Conservation (phyloP, 2,113 vertebrate species). For the pig (Sus scrofa) region T2T-Sscrofa CM000812.6:257105001-257105500, state of each 20-base stretch:
- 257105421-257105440: not conserved
- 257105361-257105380: not conserved
- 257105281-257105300: conserved; percentile 29
- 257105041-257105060: not conserved
- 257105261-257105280: conserved; percentile 36
- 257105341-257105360: conserved; percentile 10
- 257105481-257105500: not conserved
- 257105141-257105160: conserved; percentile 23
- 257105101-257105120: not conserved
- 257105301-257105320: not conserved
- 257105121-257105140: not conserved
- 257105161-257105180: conserved; percentile 62
- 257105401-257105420: not conserved
- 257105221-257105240: conserved; percentile 70
- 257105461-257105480: not conserved
- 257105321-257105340: not conserved
- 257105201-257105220: conserved; percentile 47
- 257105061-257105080: not conserved
- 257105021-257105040: conserved; percentile 15
- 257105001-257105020: not conserved
- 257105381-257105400: not conserved
- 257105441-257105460: not conserved
- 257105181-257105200: conserved; percentile 70
- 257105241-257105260: conserved; percentile 67
- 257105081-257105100: not conserved